These are phyloP conservation scores for Plectrocnemia conspersa DNA, from an alignment of 1,140 invertebrate genomes.

Conservation along the genomic window DNA sequence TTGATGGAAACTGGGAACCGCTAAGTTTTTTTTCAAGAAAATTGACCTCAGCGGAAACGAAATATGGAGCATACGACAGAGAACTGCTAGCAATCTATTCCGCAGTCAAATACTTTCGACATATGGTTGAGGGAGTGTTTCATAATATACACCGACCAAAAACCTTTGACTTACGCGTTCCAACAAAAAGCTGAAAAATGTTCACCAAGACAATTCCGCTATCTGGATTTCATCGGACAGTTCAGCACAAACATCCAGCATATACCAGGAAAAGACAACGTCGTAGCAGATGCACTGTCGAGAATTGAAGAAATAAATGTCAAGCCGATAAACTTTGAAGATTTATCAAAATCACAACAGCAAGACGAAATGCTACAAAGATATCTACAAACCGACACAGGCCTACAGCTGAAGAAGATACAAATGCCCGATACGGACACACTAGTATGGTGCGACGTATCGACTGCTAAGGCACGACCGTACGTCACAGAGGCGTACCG, in stretches of 20 bases:
- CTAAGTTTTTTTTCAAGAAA: slow-evolving; percentile 43
- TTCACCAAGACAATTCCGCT: slow-evolving; percentile 1
- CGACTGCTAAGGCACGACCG: slow-evolving; percentile 15
- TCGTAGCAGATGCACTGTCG: too few species aligned
- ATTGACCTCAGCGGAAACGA: slow-evolving; percentile 34
- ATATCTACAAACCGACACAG: slow-evolving; percentile 2
- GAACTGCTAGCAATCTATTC: slow-evolving; percentile 49
- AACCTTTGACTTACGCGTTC: too few species aligned
- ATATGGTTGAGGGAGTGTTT: slow-evolving; percentile 36
- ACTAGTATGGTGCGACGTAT: neutral
- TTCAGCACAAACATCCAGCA: slow-evolving; percentile 11
- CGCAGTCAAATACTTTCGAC: slow-evolving; percentile 43
- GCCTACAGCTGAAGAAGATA: neutral
- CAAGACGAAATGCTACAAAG: neutral
- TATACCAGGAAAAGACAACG: too few species aligned
- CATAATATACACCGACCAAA: neutral
- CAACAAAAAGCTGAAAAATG: slow-evolving; percentile 30
- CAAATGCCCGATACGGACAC: slow-evolving; percentile 12
- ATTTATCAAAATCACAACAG: slow-evolving; percentile 8
- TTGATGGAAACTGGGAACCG: slow-evolving; percentile 35
- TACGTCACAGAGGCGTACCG: slow-evolving; percentile 19
- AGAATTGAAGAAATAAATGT: too few species aligned
- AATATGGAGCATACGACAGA: slow-evolving; percentile 39
- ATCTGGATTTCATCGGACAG: too few species aligned
- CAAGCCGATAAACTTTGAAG: slow-evolving; percentile 37